These are phyloP conservation scores for Chiloscyllium plagiosum DNA, from an alignment of 2,113 vertebrate genomes.

Conservation along the genomic window DNA sequence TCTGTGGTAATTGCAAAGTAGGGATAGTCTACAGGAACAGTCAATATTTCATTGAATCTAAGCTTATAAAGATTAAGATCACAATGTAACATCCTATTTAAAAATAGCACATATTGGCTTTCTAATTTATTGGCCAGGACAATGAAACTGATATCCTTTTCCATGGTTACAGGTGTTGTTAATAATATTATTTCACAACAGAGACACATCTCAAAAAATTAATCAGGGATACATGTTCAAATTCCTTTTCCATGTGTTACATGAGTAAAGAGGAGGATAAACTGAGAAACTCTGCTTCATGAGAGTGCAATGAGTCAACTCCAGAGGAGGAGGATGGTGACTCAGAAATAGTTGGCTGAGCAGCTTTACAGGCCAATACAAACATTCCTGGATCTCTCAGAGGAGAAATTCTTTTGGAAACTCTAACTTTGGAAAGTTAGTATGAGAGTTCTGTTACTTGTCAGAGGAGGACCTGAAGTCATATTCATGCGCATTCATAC, in stretches of 20 bases:
- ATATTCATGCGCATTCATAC: not conserved
- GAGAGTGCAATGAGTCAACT: not conserved
- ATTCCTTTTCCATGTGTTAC: not conserved
- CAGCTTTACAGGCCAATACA: not conserved
- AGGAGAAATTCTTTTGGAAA: not conserved
- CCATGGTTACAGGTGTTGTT: not conserved
- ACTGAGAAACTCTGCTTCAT: not conserved
- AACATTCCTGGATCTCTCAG: not conserved
- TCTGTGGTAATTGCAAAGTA: not conserved
- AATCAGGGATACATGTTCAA: not conserved
- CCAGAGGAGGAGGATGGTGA: not conserved
- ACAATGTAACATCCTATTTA: not conserved
- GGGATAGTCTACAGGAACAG: not conserved
- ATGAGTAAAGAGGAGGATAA: not conserved
- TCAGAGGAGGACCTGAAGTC: not conserved
- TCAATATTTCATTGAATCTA: not conserved
- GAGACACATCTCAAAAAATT: not conserved
- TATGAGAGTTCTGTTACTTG: not conserved
- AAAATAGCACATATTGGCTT: not conserved
- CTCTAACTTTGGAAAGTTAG: not conserved
- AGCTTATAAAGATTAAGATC: slow-evolving; percentile 19
- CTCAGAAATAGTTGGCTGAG: not conserved
- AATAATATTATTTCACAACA: not conserved
- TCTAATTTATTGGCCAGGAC: not conserved
- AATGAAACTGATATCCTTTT: not conserved